Evolutionary conservation across 2,888 invertebrate species (phyloP).

Genomic region (Dromius quadrimaculatus): DNA sequence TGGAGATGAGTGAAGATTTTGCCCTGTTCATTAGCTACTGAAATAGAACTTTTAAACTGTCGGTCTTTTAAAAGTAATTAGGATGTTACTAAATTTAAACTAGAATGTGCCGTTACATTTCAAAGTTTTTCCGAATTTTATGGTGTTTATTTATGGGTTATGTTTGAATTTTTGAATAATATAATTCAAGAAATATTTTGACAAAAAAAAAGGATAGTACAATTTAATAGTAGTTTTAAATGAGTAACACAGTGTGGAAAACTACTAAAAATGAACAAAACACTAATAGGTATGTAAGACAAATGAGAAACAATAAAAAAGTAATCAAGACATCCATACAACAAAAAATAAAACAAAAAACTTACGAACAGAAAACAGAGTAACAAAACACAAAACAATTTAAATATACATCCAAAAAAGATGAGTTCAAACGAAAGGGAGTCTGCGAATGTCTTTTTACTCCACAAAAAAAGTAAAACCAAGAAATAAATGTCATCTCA

Average conservation of each 20-base stretch:
- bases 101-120: background rate
- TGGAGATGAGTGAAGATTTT: conserved; percentile 11
- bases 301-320: conserved; percentile 40
- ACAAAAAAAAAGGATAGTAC: too few species aligned
- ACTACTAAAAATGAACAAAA: too few species aligned
- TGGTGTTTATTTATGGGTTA: too few species aligned
- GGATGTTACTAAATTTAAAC: conserved; percentile 22
- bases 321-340: conserved; percentile 38
- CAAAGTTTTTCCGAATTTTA: too few species aligned
- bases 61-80: background rate
- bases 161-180: too few species aligned
- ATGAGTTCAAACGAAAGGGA: conserved; percentile 13
- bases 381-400: conserved; percentile 39
- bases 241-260: too few species aligned
- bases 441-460: conserved; percentile 33
- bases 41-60: background rate
- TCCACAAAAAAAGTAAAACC: conserved; percentile 23
- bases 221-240: too few species aligned
- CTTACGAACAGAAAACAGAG: background rate
- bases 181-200: too few species aligned
- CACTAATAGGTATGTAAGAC: conserved; percentile 34
- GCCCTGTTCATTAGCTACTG: conserved; percentile 20
- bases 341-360: conserved; percentile 27
- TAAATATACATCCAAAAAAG: conserved; percentile 37
- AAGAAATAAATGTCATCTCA: conserved; percentile 39